Evolutionary conservation across 2,797 vertebrate genomes (phyloP).

Genomic region (Sebastes ruberrimus): DNA sequence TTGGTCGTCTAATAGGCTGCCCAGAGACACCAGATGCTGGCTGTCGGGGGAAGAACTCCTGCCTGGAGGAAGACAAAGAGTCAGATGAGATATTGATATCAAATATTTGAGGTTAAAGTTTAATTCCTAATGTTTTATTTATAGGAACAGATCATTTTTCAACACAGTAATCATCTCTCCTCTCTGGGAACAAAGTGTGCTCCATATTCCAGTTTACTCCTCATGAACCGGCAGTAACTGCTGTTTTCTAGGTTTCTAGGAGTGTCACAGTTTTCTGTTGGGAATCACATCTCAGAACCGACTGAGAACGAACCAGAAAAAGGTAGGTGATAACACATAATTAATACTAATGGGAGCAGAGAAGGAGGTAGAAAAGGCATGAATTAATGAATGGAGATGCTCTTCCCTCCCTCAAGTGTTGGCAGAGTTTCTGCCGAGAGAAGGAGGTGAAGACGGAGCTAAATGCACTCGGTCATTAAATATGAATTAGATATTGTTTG

Average conservation of each 20-base stretch:
- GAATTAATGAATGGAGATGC: slow-evolving; percentile 34
- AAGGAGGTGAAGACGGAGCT: slow-evolving; percentile 5
- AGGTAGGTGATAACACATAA: not conserved
- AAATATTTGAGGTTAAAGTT: not conserved
- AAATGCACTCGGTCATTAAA: slow-evolving; percentile 57
- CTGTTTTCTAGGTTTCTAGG: not conserved
- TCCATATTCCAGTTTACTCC: not conserved
- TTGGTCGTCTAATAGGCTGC: slow-evolving; percentile 93
- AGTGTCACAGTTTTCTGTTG: not conserved
- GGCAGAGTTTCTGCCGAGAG: slow-evolving; percentile 18
- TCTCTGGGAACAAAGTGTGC: not conserved
- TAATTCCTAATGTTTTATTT: not conserved
- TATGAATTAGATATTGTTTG: slow-evolving; percentile 55
- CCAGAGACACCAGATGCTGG: slow-evolving; percentile 81
- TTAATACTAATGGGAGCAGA: slow-evolving; percentile 16
- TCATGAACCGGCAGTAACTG: not conserved
- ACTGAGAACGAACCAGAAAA: not conserved
- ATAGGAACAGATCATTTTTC: not conserved
- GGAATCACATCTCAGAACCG: slow-evolving; percentile 7
- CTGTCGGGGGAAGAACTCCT: slow-evolving; percentile 60
- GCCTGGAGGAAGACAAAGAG: slow-evolving; percentile 49
- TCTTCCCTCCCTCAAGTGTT: slow-evolving; percentile 10
- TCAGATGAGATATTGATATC: not conserved
- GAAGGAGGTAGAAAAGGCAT: not conserved
- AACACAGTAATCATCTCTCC: no score